phyloP scores from a whole-genome alignment of 2,113 vertebrate species.

The Cyanoderma ruficeps region DNA sequence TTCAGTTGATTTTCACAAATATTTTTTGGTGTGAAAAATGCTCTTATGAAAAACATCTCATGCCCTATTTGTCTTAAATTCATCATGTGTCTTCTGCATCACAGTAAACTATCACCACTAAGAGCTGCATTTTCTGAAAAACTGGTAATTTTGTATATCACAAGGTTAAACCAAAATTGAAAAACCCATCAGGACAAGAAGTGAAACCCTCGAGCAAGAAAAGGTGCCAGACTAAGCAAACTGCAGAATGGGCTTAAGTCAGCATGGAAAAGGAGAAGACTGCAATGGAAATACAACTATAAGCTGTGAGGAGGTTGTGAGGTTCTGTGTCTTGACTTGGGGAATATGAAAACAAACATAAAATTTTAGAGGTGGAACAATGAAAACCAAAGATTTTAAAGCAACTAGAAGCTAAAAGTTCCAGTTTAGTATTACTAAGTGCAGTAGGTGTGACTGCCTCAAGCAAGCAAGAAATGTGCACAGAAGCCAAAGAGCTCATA shows the following conservation, averaged over 20 bases:
- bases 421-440: background rate
- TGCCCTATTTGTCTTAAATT: background rate
- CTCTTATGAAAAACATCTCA: background rate
- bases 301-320: background rate
- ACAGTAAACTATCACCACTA: background rate
- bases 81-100: background rate
- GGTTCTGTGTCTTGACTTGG: background rate
- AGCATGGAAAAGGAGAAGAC: background rate
- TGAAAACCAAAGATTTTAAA: background rate
- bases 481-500: background rate
- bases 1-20: background rate
- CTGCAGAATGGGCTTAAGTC: background rate
- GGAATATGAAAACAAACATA: background rate
- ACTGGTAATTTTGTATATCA: background rate
- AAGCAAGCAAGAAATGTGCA: background rate
- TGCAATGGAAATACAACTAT: background rate
- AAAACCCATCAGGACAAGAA: background rate
- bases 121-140: background rate
- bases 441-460: background rate
- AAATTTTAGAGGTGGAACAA: background rate
- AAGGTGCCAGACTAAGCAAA: background rate
- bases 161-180: background rate
- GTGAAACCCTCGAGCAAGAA: background rate
- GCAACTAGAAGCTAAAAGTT: background rate
- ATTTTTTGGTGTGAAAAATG: background rate